A percentile compares a stretch with the other conserved stretches of the same genome.
Conservation (phyloP, 1,140 invertebrate species). For the Rhopalosiphum padi region DNA sequence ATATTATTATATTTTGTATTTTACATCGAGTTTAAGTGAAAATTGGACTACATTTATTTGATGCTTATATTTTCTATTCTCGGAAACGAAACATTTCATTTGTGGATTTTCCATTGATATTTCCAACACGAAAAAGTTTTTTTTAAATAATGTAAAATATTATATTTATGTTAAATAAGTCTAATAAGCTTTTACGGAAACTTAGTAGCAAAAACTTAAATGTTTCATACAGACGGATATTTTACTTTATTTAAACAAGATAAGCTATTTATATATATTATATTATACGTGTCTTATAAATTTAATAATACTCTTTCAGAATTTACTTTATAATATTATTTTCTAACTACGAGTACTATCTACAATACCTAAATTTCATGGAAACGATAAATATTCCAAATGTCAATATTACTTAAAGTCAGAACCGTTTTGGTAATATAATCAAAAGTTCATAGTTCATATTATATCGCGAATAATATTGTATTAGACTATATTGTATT, state of each 20-base stretch:
- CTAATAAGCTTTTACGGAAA: neutral
- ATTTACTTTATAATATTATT: neutral
- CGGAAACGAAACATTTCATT: neutral
- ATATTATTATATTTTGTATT: neutral
- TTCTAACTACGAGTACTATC: neutral
- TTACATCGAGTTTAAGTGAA: neutral
- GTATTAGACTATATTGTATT: neutral
- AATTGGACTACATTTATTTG: neutral
- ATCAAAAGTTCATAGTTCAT: neutral
- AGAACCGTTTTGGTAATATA: neutral
- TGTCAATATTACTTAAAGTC: neutral
- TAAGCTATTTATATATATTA: neutral
- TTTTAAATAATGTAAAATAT: neutral
- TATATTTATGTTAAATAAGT: neutral
- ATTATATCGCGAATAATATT: neutral
- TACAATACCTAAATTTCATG: rapidly evolving
- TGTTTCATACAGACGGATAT: neutral
- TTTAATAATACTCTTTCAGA: neutral
- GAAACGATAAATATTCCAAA: neutral
- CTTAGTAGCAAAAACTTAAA: too few relatives aligned
- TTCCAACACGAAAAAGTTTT: neutral
- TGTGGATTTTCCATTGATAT: neutral
- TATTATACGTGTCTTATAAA: neutral
- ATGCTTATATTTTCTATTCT: neutral
- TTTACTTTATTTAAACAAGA: neutral